Base-by-base conservation (phyloP, 2,797 vertebrate genomes). In the Rhincodon typus region DNA sequence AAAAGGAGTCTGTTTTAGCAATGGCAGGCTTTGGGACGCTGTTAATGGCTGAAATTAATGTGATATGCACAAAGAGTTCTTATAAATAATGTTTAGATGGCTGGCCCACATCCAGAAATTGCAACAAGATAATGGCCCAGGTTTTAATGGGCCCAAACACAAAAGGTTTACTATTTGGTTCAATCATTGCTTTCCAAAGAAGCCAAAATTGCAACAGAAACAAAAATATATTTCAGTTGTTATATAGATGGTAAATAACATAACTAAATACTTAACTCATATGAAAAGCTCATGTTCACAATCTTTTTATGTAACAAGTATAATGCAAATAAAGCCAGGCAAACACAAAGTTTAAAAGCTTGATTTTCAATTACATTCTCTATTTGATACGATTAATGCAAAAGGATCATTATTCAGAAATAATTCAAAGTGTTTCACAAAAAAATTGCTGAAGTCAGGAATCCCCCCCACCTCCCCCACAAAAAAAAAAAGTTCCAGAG, bases 31-130 rank as follows among this genome's bases (percentile, higher is more conserved):
- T 42, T 93, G 62, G 46, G 53, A 19, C 66, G 38, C 57, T 91
- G 57, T 38, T n/a, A 66, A 66, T 91, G 57, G 34, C 34, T 91
- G 53, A 91, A 25, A 46, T 84, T 46, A 84, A 46, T 10, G 5
- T 46, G 42, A 8, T 46, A 84, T 46, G 82, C 82, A 84, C 38
- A 84, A 42, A 19, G 42, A 84, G 82, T 46, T 84, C 82, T 25
- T 84, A 84, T 25, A 84, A 84, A 42, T 66, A 67, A 93, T 27
- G 38, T 93, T 93, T 69, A 93, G 38, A n/a, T 42, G 62, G 19
- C 19, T 93, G 66, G 46, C 53, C 17, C 15, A 90, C 66, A 42
- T 93, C n/a, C 90, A 93, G 90, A 93, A 93, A 69, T 67, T 93
- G 69, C 23, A 67, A 19, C 62, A 93, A 93, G 66, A 93, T 42